Evolutionary conservation across 1,140 invertebrate species (phyloP).

Genomic region (Trichogramma pretiosum): DNA sequence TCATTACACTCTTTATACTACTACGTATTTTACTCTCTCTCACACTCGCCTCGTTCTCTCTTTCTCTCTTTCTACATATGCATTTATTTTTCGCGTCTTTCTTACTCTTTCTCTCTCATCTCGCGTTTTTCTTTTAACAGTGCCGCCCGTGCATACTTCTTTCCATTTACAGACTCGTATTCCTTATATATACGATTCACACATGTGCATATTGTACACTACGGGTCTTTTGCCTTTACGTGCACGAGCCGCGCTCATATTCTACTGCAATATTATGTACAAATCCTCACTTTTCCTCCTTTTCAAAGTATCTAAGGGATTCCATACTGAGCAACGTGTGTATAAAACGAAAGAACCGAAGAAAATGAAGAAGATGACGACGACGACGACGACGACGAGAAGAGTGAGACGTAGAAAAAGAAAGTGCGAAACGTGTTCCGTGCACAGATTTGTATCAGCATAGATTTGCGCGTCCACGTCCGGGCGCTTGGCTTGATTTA

Average conservation of each 20-base stretch:
- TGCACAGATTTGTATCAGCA: constrained; percentile 20
- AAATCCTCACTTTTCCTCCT: constrained; percentile 7
- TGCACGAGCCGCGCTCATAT: no score
- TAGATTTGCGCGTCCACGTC: constrained; percentile 15
- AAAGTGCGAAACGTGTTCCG: background rate
- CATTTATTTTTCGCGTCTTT: background rate
- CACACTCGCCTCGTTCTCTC: background rate
- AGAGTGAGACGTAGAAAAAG: background rate
- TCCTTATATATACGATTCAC: no score
- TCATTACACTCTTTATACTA: constrained; percentile 17
- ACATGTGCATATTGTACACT: no score
- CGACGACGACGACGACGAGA: no score
- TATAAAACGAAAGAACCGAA: constrained; percentile 13
- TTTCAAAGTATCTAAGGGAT: constrained; percentile 21
- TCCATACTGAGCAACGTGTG: constrained; percentile 22
- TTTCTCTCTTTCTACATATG: background rate
- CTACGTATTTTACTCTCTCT: constrained; percentile 7
- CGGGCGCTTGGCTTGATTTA: constrained; percentile 14
- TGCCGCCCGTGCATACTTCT: no score
- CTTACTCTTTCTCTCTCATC: background rate
- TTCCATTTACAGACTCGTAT: no score
- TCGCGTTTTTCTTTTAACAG: background rate
- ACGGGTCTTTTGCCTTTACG: no score
- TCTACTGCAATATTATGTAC: no score
- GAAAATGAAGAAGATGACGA: constrained; percentile 2